Evolutionary conservation across 2,113 vertebrate genomes (phyloP).

Genomic region (Chrysemys picta): DNA sequence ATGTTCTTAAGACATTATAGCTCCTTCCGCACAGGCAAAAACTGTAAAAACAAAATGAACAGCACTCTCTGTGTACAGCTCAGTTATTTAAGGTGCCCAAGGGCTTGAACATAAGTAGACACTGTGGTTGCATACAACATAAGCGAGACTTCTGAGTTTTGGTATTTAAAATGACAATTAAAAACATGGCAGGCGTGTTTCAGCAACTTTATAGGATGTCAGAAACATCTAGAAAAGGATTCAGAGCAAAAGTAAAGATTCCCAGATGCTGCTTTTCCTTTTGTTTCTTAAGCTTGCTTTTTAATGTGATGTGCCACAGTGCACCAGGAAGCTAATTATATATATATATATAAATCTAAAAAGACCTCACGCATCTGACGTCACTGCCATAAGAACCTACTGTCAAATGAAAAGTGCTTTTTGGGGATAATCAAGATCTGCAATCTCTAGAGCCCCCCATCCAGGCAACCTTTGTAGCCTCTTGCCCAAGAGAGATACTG

Average conservation of each 20-base stretch:
- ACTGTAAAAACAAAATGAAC: slow-evolving; percentile 79
- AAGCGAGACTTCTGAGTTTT: slow-evolving; percentile 73
- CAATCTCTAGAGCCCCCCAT: background rate
- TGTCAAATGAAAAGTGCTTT: background rate
- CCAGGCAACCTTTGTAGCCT: slow-evolving; percentile 23
- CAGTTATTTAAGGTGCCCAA: slow-evolving; percentile 79
- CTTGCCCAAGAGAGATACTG: background rate
- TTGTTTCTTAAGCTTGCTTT: background rate
- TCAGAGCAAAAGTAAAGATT: slow-evolving; percentile 44
- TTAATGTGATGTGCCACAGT: background rate
- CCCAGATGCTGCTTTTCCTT: slow-evolving; percentile 25
- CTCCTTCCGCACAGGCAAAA: slow-evolving; percentile 72
- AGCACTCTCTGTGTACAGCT: slow-evolving; percentile 76
- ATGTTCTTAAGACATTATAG: slow-evolving; percentile 36
- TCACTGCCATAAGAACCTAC: background rate
- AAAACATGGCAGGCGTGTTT: slow-evolving; percentile 66
- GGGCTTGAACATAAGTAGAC: slow-evolving; percentile 81
- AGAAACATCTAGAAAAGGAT: slow-evolving; percentile 59
- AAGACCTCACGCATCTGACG: background rate
- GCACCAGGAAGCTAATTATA: background rate
- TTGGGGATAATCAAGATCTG: background rate
- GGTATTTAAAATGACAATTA: slow-evolving; percentile 73
- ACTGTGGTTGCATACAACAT: slow-evolving; percentile 57
- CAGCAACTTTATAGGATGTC: slow-evolving; percentile 54
- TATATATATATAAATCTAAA: background rate